Evolutionary conservation across 2,113 vertebrate genomes (phyloP), one percentile per base, ranked within the genome.

Genomic region (Setophaga kirtlandii): DNA sequence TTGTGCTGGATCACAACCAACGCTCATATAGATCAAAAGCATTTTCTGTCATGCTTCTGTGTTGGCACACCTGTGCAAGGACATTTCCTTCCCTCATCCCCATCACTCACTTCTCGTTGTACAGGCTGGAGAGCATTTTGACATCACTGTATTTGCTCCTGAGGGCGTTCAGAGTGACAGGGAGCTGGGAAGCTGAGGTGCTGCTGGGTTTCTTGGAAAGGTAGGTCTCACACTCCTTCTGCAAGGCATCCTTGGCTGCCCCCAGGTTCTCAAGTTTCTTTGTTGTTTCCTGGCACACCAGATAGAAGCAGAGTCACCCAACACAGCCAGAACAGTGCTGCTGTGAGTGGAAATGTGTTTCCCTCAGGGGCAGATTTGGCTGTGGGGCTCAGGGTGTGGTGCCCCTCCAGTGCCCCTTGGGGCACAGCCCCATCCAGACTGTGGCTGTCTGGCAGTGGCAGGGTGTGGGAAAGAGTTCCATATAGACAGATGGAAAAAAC

Each of bases 71-170:
- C 46, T 50, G 27, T 24, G n/a, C 55, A 55, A 94, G 27, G 10
- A 60, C 46, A 56, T 37, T 70, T 83, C 63, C 50, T 53, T 15
- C 83, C 78, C 76, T 75, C 59, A 11, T 4, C 37, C 92, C 63
- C 79, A 44, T 33, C 76, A 97, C 98, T 97, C 98, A 99, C 99
- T 99, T 99, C 93, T 99, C 98, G 3, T 89, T 96, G 50, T 98
- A 99, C 88, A 99, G 99, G 77, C 95, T 97, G 90, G 98, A 98
- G 27, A 99, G 98, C 39, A 87, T 96, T 15, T 94, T 97, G 37
- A 98, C 96, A 12, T 98, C 98, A 0, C 95, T 98, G 60, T 98
- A 98, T 90, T 99, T 99, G 97, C 98, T 99, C 96, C 98, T 98
- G 95, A 98, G 94, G 11, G 95, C 97, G 25, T 94, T 98, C 71